Conservation (phyloP, 2,888 invertebrate genomes). For the Tipula helvola region DNA sequence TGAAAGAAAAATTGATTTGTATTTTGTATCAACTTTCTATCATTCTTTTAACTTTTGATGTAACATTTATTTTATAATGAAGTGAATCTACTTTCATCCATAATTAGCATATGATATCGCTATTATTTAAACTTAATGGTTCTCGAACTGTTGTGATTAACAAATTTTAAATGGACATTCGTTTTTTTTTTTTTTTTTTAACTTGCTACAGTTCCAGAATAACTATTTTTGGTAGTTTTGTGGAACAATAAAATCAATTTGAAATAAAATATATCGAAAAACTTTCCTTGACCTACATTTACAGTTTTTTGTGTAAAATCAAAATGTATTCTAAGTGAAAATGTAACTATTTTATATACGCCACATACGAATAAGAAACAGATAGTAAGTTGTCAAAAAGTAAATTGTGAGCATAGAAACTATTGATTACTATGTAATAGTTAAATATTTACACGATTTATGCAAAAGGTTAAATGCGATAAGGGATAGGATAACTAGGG, state of each 20-base stretch:
- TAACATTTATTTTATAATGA: neutral
- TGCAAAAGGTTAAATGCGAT: too few species aligned
- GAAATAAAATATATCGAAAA: neutral
- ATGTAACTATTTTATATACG: neutral
- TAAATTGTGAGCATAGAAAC: too few species aligned
- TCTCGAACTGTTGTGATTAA: neutral
- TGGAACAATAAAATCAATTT: neutral
- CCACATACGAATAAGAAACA: neutral
- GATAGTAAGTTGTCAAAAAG: neutral
- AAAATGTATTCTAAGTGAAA: neutral
- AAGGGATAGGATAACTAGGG: too few species aligned
- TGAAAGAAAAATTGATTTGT: neutral
- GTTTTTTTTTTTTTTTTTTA: too few species aligned
- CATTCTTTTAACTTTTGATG: neutral
- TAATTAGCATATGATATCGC: neutral
- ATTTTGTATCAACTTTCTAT: neutral
- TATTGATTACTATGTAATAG: too few species aligned
- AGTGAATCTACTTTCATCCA: neutral
- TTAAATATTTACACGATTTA: too few species aligned
- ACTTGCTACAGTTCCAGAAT: neutral
- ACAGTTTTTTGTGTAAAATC: neutral
- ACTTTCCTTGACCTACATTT: neutral
- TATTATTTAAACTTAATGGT: neutral
- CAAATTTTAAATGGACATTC: too few species aligned
- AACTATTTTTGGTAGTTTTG: neutral